Evolutionary conservation across 2,113 vertebrate genomes (phyloP).

Genomic region (Nerophis ophidion): DNA sequence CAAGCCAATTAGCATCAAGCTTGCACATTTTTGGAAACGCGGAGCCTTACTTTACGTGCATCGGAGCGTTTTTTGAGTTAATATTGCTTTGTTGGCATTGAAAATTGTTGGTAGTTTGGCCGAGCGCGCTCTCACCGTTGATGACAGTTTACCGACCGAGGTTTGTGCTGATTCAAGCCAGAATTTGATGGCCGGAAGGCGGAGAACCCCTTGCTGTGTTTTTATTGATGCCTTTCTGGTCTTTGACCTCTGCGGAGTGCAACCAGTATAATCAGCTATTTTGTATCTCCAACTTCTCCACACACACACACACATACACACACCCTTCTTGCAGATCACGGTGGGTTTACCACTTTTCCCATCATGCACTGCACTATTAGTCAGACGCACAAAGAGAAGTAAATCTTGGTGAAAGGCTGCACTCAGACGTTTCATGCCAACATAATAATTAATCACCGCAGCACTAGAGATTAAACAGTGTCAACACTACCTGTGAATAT

Average conservation of each 20-base stretch:
- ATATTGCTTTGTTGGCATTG: no score
- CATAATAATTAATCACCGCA: no score
- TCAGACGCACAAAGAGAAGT: not conserved
- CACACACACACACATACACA: not conserved
- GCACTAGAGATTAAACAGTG: no score
- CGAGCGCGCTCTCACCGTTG: not conserved
- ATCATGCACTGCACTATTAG: slow-evolving; percentile 1
- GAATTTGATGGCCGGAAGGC: slow-evolving; percentile 36
- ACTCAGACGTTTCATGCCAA: no score
- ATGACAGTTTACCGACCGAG: slow-evolving; percentile 14
- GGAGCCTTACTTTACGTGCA: no score
- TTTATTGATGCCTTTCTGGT: slow-evolving; percentile 20
- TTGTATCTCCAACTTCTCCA: slow-evolving; percentile 4
- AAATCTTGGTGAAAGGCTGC: not conserved
- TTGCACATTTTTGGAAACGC: no score
- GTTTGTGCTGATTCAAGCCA: slow-evolving; percentile 26
- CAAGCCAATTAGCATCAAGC: no score
- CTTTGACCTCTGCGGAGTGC: slow-evolving; percentile 37
- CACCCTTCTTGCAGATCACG: not conserved
- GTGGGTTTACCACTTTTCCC: slow-evolving; percentile 3
- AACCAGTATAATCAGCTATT: slow-evolving; percentile 29
- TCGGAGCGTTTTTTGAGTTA: no score
- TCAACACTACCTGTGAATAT: no score
- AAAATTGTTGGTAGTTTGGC: no score
- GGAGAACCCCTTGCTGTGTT: slow-evolving; percentile 32